Percentiles rank a stretch among this genome's conserved stretches.
Conservation (phyloP, 2,888 invertebrate genomes). For the Dynastes hyllus region DNA sequence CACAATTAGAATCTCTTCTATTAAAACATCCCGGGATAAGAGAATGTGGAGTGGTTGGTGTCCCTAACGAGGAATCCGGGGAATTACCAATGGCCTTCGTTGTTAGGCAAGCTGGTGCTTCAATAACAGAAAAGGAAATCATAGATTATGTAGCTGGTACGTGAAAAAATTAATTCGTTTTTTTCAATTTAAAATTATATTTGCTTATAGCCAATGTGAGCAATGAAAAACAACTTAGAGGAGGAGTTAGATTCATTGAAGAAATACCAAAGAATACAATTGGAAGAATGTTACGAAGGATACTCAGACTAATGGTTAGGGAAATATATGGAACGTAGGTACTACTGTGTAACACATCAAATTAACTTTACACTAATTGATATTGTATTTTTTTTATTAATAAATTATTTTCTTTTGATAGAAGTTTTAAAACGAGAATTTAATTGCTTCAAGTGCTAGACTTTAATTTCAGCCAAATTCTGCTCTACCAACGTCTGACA, state of each 20-base stretch:
- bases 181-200: not conserved
- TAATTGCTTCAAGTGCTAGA: no score
- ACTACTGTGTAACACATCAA: no score
- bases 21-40: conserved; percentile 81
- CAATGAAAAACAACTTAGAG: conserved; percentile 82
- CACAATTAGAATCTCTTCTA: conserved; percentile 87
- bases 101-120: conserved; percentile 75
- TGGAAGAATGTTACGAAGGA: conserved; percentile 73
- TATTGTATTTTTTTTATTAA: conserved; percentile 9
- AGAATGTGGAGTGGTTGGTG: conserved; percentile 89
- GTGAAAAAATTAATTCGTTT: not conserved
- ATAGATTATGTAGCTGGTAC: conserved; percentile 70
- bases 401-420: conserved; percentile 26
- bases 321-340: not conserved
- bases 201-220: conserved; percentile 74
- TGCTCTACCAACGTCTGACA: no score
- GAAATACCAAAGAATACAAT: conserved; percentile 72
- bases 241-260: conserved; percentile 74
- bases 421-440: not conserved
- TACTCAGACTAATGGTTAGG: conserved; percentile 59
- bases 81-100: conserved; percentile 86
- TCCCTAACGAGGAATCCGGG: conserved; percentile 81
- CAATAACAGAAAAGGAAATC: conserved; percentile 70
- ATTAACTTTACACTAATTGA: conserved; percentile 25
- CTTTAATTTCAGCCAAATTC: no score